Percentiles rank a stretch among this genome's conserved stretches.
These are phyloP conservation scores for Malurus cyaneus DNA, from an alignment of 2,113 vertebrate species.

Conservation along the genomic window DNA sequence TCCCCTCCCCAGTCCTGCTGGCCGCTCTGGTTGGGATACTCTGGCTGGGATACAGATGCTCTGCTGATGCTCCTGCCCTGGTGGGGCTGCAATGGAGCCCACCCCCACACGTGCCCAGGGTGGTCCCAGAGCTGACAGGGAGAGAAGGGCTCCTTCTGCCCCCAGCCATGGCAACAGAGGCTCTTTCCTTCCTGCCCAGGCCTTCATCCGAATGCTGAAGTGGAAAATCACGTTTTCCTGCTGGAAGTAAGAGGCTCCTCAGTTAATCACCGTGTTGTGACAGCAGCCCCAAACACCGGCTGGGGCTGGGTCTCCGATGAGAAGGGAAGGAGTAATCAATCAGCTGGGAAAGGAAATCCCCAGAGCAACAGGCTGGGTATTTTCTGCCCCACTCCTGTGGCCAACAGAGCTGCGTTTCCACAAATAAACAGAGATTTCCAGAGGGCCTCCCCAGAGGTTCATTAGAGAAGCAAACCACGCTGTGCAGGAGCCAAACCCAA, in stretches of 20 bases:
- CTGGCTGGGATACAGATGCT: neutral
- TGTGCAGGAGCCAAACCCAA: neutral
- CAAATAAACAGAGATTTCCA: neutral
- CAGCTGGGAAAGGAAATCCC: conserved; percentile 34
- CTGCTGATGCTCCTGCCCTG: neutral
- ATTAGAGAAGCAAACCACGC: neutral
- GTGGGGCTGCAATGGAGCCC: neutral
- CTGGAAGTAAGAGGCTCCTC: conserved; percentile 3
- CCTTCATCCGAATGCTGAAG: neutral
- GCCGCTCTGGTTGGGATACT: too few relatives aligned
- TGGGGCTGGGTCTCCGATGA: rapidly evolving
- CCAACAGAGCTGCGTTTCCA: neutral
- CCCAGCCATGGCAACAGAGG: neutral
- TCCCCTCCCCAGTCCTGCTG: neutral
- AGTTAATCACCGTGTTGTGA: conserved; percentile 27
- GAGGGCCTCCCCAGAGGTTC: neutral
- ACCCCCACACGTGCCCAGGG: rapidly evolving
- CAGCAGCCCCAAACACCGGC: neutral
- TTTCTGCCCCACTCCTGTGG: neutral
- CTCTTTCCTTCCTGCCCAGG: conserved; percentile 7
- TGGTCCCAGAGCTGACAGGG: neutral
- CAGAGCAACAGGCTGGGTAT: neutral
- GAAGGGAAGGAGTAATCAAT: conserved; percentile 20
- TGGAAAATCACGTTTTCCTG: conserved; percentile 28
- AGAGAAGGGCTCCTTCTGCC: neutral